Base-by-base conservation (phyloP, 2,113 vertebrate species). In the Zapornia atra region DNA sequence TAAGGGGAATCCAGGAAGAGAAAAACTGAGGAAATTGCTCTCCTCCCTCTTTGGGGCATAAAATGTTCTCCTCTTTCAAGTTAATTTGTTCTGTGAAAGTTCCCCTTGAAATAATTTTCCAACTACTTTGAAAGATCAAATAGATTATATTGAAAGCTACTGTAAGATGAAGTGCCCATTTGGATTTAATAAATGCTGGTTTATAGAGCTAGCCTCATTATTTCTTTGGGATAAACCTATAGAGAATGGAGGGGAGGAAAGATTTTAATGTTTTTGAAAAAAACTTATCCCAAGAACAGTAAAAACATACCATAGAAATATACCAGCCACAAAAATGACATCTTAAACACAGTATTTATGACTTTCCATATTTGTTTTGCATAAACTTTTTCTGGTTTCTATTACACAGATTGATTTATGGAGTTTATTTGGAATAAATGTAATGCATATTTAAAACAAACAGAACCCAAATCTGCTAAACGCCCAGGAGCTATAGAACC, bases 51-150 rank as follows among this genome's bases (percentile, higher is more conserved):
- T 96, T 88, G 82, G 93, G 82, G 69, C 70, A 85, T 75, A 77
- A 82, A 96, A 50, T 50, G 90, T 77, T 97, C 92, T 96, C 92
- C 61, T 88, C 94, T 96, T 96, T 95, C 92, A 91, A 95, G 82
- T 96, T 81, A 94, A 92, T 87, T 96, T 96, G 91, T 73, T 72
- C 82, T 90, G 42, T 68, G 90, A 95, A 97, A 93, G 94, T 81
- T 92, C 34, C 75, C 92, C 82, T 94, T 90, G 65, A 79, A 90
- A 92, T 95, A n/a, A 48, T 82, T 94, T 94, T 90, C 90, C 83
- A 88, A 82, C 53, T 65, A 85, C 93, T 82, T 60, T 79, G 46
- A 84, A 89, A 95, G 96, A 93, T 89, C 95, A 96, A 81, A 94
- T 94, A 90, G 86, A 80, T 90, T 96, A 89, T 94, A 84, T 86